Base-by-base conservation (phyloP, 2,888 invertebrate species). In the Drosophila mayaguana region DNA sequence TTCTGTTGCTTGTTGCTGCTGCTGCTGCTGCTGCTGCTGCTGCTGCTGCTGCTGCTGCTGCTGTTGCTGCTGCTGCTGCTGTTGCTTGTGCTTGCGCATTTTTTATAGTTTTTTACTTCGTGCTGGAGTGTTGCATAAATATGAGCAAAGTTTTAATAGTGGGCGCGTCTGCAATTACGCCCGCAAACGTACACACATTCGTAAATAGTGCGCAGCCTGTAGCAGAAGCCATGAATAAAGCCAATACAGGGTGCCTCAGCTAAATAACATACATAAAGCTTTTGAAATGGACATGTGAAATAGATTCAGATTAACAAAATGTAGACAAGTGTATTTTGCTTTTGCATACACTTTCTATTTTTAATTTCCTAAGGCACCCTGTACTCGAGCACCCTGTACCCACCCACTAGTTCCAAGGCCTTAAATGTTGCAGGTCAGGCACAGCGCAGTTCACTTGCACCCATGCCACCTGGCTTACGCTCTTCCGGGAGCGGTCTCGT, bases 81-180 rank as follows among this genome's bases (percentile, higher is more conserved):
- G 16, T 6, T 38, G 43, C 42, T 65, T 64, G 45, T 73, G 68
- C 80, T 72, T 83, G 75, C 78, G 78, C 87, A 72, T 86, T 86
- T 88, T 82, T 88, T 80, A 73, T 67, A 63, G 63, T 63, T 72
- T 83, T 81, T 65, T 66, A 65, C 68, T 60, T 46, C 48, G 57
- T 59, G 70, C 64, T 70, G 46, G 72, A 71, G 72, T 72, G 69
- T 77, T 81, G 80, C 80, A 89, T 88, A 86, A 89, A 89, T 89
- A 83, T 77, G 65, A 74, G 70, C 59, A 56, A 70, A 84, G 55
- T 72, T 83, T 77, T 63, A 70, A 76, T 81, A 73, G 74, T 63
- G 73, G 65, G 61, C 53, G 82, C 62, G 65, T 50, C 64, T 43
- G 67, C 74, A 88, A 83, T 86, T 88, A 86, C 83, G 84, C 75